These are phyloP conservation scores for Petroica traversi DNA, from an alignment of 2,113 vertebrate genomes.

Conservation along the genomic window DNA sequence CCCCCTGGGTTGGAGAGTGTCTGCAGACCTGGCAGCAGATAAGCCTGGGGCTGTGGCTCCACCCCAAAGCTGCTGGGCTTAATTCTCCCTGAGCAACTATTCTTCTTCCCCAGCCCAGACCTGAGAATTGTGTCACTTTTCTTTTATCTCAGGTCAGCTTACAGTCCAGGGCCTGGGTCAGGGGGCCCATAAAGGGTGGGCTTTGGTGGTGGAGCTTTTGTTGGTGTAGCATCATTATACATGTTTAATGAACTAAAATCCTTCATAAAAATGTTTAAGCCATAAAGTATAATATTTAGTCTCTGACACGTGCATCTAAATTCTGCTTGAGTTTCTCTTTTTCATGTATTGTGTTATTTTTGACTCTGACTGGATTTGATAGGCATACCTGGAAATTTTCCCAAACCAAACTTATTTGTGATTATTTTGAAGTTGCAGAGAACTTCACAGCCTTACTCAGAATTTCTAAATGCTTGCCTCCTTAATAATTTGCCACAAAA, in stretches of 20 bases:
- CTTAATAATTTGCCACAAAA: background rate
- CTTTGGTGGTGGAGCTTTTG: background rate
- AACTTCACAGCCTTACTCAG: background rate
- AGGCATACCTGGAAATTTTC: background rate
- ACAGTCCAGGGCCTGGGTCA: background rate
- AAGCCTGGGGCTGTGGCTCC: background rate
- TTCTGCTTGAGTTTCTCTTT: background rate
- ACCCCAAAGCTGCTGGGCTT: background rate
- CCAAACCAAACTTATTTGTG: background rate
- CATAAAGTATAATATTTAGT: background rate
- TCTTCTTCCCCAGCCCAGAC: background rate
- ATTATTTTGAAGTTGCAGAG: background rate
- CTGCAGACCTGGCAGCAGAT: background rate
- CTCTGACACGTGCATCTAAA: background rate
- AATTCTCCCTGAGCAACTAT: background rate
- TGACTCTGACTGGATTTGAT: background rate
- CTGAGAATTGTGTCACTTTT: background rate
- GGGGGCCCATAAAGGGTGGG: background rate
- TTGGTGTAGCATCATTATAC: background rate
- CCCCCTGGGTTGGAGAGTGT: fast-evolving
- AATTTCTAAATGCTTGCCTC: background rate
- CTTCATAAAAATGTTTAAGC: background rate
- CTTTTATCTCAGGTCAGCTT: background rate
- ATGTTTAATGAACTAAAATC: background rate
- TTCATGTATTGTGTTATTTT: background rate